Percentiles rank a stretch among this genome's conserved stretches.
Conservation (phyloP, 2,797 vertebrate species). For the Rachycentron canadum region DNA sequence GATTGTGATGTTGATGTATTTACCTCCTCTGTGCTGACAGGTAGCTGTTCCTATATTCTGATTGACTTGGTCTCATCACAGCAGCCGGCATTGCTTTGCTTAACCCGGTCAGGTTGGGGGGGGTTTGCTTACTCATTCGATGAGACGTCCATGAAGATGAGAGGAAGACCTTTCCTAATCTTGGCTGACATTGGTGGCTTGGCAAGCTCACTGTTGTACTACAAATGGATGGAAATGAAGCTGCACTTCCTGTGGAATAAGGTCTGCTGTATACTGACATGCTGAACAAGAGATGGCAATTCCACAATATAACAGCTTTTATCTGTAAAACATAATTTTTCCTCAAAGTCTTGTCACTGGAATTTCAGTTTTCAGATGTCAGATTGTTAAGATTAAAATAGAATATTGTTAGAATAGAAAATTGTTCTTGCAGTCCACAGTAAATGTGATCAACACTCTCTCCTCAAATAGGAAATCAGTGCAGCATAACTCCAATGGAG, state of each 20-base stretch:
- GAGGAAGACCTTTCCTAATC: slow-evolving; percentile 81
- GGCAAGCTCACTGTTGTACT: slow-evolving; percentile 57
- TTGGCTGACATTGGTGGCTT: slow-evolving; percentile 84
- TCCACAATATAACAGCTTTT: background rate
- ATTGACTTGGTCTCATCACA: slow-evolving; percentile 78
- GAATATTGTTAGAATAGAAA: background rate
- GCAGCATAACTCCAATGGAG: background rate
- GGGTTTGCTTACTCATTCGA: slow-evolving; percentile 82
- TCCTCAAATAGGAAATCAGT: background rate
- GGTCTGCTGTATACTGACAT: slow-evolving; percentile 27
- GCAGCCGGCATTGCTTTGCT: slow-evolving; percentile 76
- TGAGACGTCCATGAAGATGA: slow-evolving; percentile 80
- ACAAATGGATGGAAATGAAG: slow-evolving; percentile 45
- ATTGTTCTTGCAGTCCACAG: background rate
- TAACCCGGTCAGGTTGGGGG: slow-evolving; percentile 74
- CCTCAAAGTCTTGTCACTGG: background rate
- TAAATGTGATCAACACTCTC: background rate
- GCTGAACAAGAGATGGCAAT: background rate
- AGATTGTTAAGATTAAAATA: too few relatives aligned
- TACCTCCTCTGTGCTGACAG: slow-evolving; percentile 77
- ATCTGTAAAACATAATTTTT: background rate
- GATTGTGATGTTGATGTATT: slow-evolving; percentile 83
- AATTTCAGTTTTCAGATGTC: background rate
- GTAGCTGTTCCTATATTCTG: slow-evolving; percentile 71
- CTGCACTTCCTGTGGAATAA: slow-evolving; percentile 31